Conservation (phyloP, 1,140 invertebrate genomes). For the Papilio helenus region DNA sequence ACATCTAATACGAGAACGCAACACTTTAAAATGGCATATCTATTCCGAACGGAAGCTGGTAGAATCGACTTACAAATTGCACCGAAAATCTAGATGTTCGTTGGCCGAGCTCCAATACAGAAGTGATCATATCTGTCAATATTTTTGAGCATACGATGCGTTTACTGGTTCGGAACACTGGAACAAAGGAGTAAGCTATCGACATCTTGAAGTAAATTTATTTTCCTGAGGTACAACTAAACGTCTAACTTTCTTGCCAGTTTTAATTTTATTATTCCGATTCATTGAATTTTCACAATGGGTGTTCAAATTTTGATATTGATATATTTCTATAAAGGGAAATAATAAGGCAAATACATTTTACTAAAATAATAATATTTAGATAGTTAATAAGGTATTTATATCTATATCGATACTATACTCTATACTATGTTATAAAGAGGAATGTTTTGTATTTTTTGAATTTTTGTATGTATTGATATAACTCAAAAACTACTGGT, state of each 20-base stretch:
- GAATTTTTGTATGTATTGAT: too few relatives aligned
- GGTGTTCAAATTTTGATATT: conserved; percentile 42
- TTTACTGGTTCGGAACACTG: conserved; percentile 60
- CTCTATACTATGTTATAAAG: too few relatives aligned
- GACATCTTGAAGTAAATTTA: conserved; percentile 41
- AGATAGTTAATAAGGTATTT: too few relatives aligned
- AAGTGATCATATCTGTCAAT: conserved; percentile 82
- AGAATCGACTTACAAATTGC: conserved; percentile 79
- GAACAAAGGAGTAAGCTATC: conserved; percentile 50
- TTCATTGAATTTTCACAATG: conserved; percentile 70
- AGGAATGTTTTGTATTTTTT: too few relatives aligned
- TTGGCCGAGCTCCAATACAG: conserved; percentile 77
- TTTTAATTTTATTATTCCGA: conserved; percentile 74
- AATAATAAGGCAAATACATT: neutral
- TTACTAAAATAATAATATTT: neutral
- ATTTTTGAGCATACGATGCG: conserved; percentile 73
- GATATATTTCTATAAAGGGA: neutral
- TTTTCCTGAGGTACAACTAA: conserved; percentile 55
- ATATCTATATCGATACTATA: conserved; percentile 35
- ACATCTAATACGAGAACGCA: conserved; percentile 70
- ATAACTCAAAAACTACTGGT: too few relatives aligned
- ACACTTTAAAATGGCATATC: conserved; percentile 76
- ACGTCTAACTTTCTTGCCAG: conserved; percentile 52
- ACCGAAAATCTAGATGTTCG: conserved; percentile 77
- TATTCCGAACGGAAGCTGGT: conserved; percentile 78